A percentile compares a stretch with the other conserved stretches of the same genome.
Conservation (phyloP, 2,113 vertebrate species). For the Thymallus thymallus region DNA sequence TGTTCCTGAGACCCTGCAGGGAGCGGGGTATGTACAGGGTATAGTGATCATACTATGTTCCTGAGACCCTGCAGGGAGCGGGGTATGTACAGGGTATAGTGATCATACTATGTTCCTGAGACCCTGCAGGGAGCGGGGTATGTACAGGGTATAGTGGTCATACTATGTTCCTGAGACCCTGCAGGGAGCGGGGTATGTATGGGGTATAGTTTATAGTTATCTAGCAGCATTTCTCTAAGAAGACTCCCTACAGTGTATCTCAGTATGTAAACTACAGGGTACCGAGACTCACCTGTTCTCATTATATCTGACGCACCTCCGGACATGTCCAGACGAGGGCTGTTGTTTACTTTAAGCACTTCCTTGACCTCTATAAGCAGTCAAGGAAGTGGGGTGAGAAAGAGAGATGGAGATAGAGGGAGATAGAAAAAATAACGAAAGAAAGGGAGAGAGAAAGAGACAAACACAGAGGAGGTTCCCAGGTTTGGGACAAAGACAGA, state of each 20-base stretch:
- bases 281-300: constrained; percentile 78
- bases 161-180: too few relatives aligned
- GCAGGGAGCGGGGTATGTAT: too few relatives aligned
- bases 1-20: too few relatives aligned
- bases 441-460: neutral
- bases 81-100: too few relatives aligned
- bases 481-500: neutral
- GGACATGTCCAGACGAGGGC: constrained; percentile 62
- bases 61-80: too few relatives aligned
- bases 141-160: too few relatives aligned
- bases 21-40: too few relatives aligned
- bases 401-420: neutral
- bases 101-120: too few relatives aligned
- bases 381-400: constrained; percentile 35
- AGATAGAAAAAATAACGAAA: neutral
- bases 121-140: too few relatives aligned
- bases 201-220: too few relatives aligned
- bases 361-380: constrained; percentile 23
- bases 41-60: too few relatives aligned
- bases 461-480: neutral
- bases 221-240: neutral
- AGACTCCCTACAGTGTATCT: neutral
- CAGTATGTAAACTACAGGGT: neutral
- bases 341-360: constrained; percentile 73
- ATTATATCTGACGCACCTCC: constrained; percentile 78